These are phyloP conservation scores for Heterodera carotae DNA, from an alignment of 1,140 invertebrate genomes.

Conservation along the genomic window DNA sequence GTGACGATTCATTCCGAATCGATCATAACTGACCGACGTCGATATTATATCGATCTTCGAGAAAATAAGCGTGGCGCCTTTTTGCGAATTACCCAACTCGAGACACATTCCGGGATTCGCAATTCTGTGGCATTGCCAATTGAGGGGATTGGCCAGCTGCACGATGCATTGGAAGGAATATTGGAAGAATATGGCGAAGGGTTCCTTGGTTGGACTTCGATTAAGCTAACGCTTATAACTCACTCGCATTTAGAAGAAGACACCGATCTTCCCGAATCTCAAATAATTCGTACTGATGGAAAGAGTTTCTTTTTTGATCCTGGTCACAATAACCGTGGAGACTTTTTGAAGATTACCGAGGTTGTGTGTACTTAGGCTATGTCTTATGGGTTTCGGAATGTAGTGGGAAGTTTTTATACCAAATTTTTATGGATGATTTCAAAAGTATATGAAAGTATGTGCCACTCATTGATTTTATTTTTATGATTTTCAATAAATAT, in stretches of 20 bases:
- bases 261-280: constrained; percentile 38
- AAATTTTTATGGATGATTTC: too few species aligned
- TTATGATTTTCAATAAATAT: neutral
- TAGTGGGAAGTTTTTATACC: too few species aligned
- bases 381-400: too few species aligned
- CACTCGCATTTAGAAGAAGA: constrained; percentile 24
- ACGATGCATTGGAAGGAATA: constrained; percentile 35
- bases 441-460: too few species aligned
- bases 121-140: constrained; percentile 39
- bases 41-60: constrained; percentile 47
- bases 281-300: constrained; percentile 37
- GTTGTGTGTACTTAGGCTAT: constrained; percentile 10
- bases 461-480: too few species aligned
- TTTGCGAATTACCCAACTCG: constrained; percentile 48
- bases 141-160: constrained; percentile 40
- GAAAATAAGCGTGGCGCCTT: constrained; percentile 44
- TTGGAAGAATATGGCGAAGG: constrained; percentile 46
- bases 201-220: constrained; percentile 28
- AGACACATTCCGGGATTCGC: constrained; percentile 35
- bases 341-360: constrained; percentile 52
- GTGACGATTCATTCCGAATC: constrained; percentile 32
- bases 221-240: constrained; percentile 1
- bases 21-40: constrained; percentile 39
- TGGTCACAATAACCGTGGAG: constrained; percentile 45
- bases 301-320: constrained; percentile 53